These are phyloP conservation scores for Rhyacophila evoluta DNA, from an alignment of 2,888 invertebrate genomes.

Conservation along the genomic window DNA sequence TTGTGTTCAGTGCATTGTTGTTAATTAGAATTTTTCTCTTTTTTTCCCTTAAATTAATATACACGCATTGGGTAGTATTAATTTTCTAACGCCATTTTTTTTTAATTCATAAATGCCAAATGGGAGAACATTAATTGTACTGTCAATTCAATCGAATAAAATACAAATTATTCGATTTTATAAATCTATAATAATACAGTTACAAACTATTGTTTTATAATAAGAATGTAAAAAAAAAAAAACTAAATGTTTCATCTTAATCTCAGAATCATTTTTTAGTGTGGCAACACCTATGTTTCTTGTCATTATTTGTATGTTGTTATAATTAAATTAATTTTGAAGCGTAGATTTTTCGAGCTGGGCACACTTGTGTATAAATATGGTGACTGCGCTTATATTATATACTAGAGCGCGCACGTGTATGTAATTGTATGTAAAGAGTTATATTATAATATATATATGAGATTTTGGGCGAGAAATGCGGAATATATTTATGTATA, in stretches of 20 bases:
- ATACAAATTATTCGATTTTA: too few species aligned
- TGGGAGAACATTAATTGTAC: neutral
- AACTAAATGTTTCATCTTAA: too few species aligned
- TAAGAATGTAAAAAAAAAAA: too few species aligned
- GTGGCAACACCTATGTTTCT: neutral
- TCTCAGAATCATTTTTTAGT: neutral
- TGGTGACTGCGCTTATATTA: neutral
- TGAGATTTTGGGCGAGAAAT: slow-evolving; percentile 32
- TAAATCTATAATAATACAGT: too few species aligned
- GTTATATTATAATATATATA: too few species aligned
- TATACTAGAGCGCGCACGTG: neutral
- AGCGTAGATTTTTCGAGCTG: slow-evolving; percentile 40
- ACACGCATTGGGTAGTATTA: neutral
- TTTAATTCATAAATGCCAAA: neutral
- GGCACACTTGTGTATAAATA: slow-evolving; percentile 40
- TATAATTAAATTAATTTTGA: neutral
- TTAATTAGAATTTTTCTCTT: slow-evolving; percentile 11
- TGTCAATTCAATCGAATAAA: too few species aligned
- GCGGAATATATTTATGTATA: slow-evolving; percentile 34
- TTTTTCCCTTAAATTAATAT: neutral
- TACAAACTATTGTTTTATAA: too few species aligned
- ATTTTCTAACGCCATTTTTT: neutral
- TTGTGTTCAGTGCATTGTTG: slow-evolving; percentile 25
- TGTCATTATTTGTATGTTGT: neutral
- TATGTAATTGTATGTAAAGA: slow-evolving; percentile 43